phyloP scores from a whole-genome alignment of 2,888 invertebrate species.

The Clivina fossor region DNA sequence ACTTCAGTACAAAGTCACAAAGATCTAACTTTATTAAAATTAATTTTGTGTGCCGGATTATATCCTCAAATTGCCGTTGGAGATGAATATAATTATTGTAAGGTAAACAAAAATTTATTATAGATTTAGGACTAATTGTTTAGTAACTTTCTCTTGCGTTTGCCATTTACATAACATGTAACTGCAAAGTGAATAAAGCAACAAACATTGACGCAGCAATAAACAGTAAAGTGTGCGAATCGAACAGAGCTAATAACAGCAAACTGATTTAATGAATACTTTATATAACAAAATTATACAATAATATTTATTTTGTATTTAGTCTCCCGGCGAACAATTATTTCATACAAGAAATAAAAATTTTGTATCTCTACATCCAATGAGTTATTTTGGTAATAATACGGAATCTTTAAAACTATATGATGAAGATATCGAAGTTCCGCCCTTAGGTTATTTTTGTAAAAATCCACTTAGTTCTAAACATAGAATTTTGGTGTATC shows the following conservation, averaged over 20 bases:
- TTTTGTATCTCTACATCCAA: slow-evolving; percentile 88
- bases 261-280: too few relatives aligned
- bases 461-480: slow-evolving; percentile 74
- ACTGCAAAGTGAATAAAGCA: too few relatives aligned
- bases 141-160: too few relatives aligned
- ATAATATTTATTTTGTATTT: slow-evolving; percentile 43
- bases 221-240: too few relatives aligned
- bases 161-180: too few relatives aligned
- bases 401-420: slow-evolving; percentile 76
- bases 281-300: too few relatives aligned
- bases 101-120: too few relatives aligned
- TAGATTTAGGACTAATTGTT: too few relatives aligned
- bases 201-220: too few relatives aligned
- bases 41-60: slow-evolving; percentile 87
- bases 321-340: slow-evolving; percentile 76
- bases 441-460: slow-evolving; percentile 64
- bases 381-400: slow-evolving; percentile 82
- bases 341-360: slow-evolving; percentile 87
- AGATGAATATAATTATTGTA: slow-evolving; percentile 91
- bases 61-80: slow-evolving; percentile 96
- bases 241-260: too few relatives aligned
- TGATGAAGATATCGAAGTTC: slow-evolving; percentile 73
- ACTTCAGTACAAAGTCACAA: slow-evolving; percentile 65
- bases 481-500: slow-evolving; percentile 85
- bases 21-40: slow-evolving; percentile 70